These are phyloP conservation scores for Garra rufa DNA, from an alignment of 2,113 vertebrate genomes.

Conservation along the genomic window DNA sequence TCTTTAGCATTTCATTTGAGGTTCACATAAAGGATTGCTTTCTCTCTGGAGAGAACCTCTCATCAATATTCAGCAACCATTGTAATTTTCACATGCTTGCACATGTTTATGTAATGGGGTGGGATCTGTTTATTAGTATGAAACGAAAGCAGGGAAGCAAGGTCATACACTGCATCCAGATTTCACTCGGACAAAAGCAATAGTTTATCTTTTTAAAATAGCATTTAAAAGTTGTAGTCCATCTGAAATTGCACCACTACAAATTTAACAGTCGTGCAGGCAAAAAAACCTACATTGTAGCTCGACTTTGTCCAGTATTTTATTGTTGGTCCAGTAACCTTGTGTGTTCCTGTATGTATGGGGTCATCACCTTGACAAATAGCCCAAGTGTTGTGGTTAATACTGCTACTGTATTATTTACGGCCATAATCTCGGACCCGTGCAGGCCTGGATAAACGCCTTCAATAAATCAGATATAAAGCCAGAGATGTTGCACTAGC, in stretches of 20 bases:
- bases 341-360: not conserved
- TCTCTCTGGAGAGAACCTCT: constrained; percentile 1
- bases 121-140: constrained; percentile 15
- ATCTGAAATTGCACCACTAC: too few relatives aligned
- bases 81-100: not conserved
- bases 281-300: not conserved
- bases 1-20: not conserved
- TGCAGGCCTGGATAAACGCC: constrained; percentile 1
- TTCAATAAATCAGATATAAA: constrained; percentile 16
- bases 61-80: not conserved
- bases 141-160: not conserved
- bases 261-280: too few relatives aligned
- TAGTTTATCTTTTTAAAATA: not conserved
- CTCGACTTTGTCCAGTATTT: not conserved
- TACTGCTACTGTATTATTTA: constrained; percentile 22
- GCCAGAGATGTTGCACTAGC: not conserved
- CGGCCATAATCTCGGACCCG: constrained; percentile 11
- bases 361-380: not conserved
- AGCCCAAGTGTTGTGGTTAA: not conserved
- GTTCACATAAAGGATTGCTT: not conserved
- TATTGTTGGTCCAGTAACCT: not conserved
- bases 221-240: not conserved
- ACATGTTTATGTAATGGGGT: not conserved
- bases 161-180: not conserved
- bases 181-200: too few relatives aligned